Conservation (phyloP, 2,113 vertebrate genomes). For the Polypterus bichir region DNA sequence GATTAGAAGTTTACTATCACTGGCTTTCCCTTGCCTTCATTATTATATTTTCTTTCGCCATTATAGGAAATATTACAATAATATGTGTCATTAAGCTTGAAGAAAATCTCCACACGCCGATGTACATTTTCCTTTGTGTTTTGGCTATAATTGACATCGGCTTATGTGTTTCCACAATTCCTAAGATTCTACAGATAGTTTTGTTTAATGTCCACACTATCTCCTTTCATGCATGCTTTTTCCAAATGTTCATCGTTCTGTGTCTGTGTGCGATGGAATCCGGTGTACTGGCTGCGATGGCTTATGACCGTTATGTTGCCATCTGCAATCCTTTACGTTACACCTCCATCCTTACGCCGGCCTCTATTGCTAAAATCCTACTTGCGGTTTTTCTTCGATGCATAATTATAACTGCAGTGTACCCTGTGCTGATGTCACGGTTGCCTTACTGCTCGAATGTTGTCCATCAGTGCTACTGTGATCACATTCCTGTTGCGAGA, state of each 20-base stretch:
- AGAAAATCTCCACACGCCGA: conserved; percentile 20
- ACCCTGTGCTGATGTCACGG: neutral
- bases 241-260: conserved; percentile 35
- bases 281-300: too few relatives aligned
- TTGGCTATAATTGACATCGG: conserved; percentile 30
- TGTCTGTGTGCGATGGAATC: too few relatives aligned
- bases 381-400: conserved; percentile 7
- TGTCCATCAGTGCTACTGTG: neutral
- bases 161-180: conserved; percentile 30
- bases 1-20: neutral
- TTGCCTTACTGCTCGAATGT: neutral
- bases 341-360: conserved; percentile 19
- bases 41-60: neutral
- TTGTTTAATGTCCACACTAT: conserved; percentile 27
- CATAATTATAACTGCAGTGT: conserved; percentile 2
- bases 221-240: conserved; percentile 29
- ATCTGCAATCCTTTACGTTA: conserved; percentile 31
- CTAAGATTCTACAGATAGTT: conserved; percentile 35
- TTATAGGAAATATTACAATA: neutral
- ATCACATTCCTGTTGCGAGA: neutral
- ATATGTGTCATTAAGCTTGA: neutral
- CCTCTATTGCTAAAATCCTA: conserved; percentile 26
- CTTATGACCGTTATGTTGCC: too few relatives aligned
- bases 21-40: neutral
- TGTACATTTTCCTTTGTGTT: conserved; percentile 41